Conservation (phyloP, 1,140 invertebrate genomes). For the Leptopilina boulardi region DNA sequence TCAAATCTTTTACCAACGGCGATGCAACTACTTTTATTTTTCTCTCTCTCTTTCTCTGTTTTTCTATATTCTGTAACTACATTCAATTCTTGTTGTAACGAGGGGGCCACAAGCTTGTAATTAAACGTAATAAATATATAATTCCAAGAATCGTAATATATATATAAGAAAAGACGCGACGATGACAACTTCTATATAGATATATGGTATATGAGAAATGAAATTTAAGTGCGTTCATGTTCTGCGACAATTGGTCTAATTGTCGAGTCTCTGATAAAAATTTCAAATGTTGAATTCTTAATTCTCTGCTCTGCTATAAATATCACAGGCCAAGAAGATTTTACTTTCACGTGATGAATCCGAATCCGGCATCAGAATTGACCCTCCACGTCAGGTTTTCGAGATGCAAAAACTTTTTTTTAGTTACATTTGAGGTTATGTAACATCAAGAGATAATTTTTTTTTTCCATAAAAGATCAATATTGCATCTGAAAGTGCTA, state of each 20-base stretch:
- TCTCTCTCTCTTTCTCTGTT: neutral
- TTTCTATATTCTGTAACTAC: slow-evolving; percentile 11
- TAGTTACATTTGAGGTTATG: no score
- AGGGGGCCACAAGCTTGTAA: slow-evolving; percentile 42
- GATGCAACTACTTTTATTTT: no score
- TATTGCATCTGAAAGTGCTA: no score
- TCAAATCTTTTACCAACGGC: neutral
- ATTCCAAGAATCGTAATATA: slow-evolving; percentile 30
- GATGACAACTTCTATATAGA: neutral
- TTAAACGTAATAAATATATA: slow-evolving; percentile 59
- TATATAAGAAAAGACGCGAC: neutral
- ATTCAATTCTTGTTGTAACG: slow-evolving; percentile 24
- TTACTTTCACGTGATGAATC: no score
- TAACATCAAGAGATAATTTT: no score
- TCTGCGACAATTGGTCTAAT: slow-evolving; percentile 20
- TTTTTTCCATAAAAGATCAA: no score
- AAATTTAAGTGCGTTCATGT: slow-evolving; percentile 31
- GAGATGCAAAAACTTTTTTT: no score
- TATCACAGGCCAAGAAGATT: no score
- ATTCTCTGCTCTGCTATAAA: neutral
- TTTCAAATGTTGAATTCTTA: neutral
- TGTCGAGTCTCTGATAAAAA: neutral
- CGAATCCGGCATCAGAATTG: no score
- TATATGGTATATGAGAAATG: slow-evolving; percentile 1
- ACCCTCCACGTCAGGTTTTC: no score